Percentiles rank a stretch among this genome's conserved stretches.
Conservation (phyloP, 2,888 invertebrate genomes). For the Pseudoips prasinana region DNA sequence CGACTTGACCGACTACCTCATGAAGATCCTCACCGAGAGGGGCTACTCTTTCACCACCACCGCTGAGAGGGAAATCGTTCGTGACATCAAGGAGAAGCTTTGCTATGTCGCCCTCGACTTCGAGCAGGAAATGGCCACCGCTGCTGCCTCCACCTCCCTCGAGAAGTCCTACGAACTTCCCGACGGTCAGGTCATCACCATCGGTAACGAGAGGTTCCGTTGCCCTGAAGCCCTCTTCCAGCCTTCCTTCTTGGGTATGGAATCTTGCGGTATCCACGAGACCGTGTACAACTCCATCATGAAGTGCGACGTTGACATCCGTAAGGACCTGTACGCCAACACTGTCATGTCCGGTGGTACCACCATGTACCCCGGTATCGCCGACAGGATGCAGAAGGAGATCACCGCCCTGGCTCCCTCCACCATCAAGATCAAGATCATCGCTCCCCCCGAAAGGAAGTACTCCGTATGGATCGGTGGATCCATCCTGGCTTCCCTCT, state of each 20-base stretch:
- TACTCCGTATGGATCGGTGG: constrained; percentile 96
- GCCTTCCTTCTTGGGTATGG: constrained; percentile 94
- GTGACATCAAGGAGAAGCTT: constrained; percentile 96
- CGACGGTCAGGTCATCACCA: constrained; percentile 95
- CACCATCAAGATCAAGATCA: constrained; percentile 97
- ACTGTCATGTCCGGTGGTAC: constrained; percentile 95
- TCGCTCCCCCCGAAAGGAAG: constrained; percentile 94
- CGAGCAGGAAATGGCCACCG: constrained; percentile 96
- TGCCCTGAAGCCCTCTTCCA: constrained; percentile 95
- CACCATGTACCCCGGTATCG: constrained; percentile 95
- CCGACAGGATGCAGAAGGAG: constrained; percentile 95
- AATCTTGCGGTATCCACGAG: constrained; percentile 96
- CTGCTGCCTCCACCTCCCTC: constrained; percentile 93
- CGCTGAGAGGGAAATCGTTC: constrained; percentile 96
- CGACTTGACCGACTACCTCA: constrained; percentile 97
- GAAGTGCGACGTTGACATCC: constrained; percentile 98
- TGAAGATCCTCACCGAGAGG: constrained; percentile 98
- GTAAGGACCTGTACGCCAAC: constrained; percentile 96
- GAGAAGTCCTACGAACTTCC: constrained; percentile 96
- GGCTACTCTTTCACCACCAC: constrained; percentile 98
- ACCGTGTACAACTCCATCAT: constrained; percentile 98
- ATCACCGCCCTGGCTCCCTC: constrained; percentile 94
- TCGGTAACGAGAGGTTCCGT: constrained; percentile 95
- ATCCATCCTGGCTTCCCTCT: constrained; percentile 93
- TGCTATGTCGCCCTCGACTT: constrained; percentile 95